Base-by-base conservation (phyloP, 2,888 invertebrate genomes). In the Noctua comes region DNA sequence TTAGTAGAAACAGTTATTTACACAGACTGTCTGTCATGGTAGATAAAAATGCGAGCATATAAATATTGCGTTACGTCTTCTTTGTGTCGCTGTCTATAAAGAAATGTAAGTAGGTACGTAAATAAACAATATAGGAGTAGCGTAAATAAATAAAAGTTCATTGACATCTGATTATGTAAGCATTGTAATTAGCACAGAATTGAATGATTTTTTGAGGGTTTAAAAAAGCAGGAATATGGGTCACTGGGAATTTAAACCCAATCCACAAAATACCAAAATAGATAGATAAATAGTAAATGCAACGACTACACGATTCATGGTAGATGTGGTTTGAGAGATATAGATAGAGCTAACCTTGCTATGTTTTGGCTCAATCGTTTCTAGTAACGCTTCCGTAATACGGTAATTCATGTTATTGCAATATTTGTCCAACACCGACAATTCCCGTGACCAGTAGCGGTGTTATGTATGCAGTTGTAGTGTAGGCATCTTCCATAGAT, bases 1-100 rank as follows among this genome's bases (percentile, higher is more conserved):
- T 71, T 83, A 80, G 70, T 76, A 36, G 66, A 77, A 75, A 65
- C 83, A 69, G 48, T 75, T 83, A 54, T 74, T 74, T 71, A 70
- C 51, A n/a, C 64, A 72, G 43, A 27, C 46, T 64, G 40, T 73
- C 64, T 72, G 16, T n/a, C n/a, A 43, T n/a, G 43, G n/a, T 46
- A 64, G 71, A 77, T 82, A 77, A 82, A 69, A 82, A 69, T 51
- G 43, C 7, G 10, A 76, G 48, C 21, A 18, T 51, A 72, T 65
- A 40, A 64, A 64, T 77, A 77, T 77, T 69, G 57, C 54, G 21
- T 62, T 27, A 46, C 2, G 16, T 46, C 68, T 77, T 62, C 54
- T 76, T 68, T 68, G 36, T 76, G 31, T 27, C 21, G 43, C 43
- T 54, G 36, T 80, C 64, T 48, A 24, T 51, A 57, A 31, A 57